Evolutionary conservation across 2,888 invertebrate species (phyloP), one percentile per base, ranked within the genome.

Genomic region (Cabera pusaria): DNA sequence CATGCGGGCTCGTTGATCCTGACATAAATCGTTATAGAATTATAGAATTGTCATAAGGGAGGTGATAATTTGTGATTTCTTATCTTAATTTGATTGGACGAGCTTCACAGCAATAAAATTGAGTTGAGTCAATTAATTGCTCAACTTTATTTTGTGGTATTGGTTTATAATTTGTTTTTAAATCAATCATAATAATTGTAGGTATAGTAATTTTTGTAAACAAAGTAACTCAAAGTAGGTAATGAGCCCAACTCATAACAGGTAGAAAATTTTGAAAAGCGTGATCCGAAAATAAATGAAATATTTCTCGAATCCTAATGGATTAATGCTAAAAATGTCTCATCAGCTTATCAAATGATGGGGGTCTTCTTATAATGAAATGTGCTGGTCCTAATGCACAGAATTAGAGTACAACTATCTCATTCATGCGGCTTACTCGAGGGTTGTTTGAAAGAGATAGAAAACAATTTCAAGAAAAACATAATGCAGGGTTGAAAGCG

Each of bases 1-100:
- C 64, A 87, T 87, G 87, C 87, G 87, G 87, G 84, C 83, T 83
- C 78, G 87, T 82, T 83, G 78, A 73, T 76, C 73, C 69, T 64
- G 62, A 72, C 74, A 82, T 85, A 78, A 80, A 82, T 79, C 75
- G 69, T 75, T 69, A 78, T 74, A 66, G 69, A 70, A 74, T 79
- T 80, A 78, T 75, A 67, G 61, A 75, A 73, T 78, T 69, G 52
- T 60, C 64, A 62, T 51, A 56, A 52, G 58, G 56, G 56, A 70
- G 44, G 58, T 67, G 65, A 64, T 75, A 72, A 72, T 72, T 22
- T 60, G 63, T 68, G 58, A 58, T 57, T 56, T 56, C 69, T 59
- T 61, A 52, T 61, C 59, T 47, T 26, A 31, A 40, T 33, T 32
- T 29, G 7, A 6, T 36, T 6, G 14, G 7, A 43, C 26, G 32